Evolutionary conservation across 2,888 invertebrate genomes (phyloP), one percentile per base, ranked within the genome.

Genomic region (Rotaria sp.): DNA sequence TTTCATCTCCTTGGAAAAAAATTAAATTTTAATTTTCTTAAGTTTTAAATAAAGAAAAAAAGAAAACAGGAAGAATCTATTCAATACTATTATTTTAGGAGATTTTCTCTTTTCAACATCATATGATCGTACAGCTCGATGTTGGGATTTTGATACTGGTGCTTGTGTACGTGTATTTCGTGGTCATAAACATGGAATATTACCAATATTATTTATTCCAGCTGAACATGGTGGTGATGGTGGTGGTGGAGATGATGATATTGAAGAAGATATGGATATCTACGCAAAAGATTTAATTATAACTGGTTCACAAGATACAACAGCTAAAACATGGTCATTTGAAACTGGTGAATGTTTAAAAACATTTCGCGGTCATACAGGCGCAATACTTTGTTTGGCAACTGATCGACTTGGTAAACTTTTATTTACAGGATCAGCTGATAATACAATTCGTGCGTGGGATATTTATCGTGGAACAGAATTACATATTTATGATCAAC

Each of bases 141-240:
- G 91, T 85, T 92, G 92, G 92, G 90, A 92, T 88, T 91, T 92
- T 87, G 92, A 92, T 87, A 90, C 90, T 21, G 91, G 91, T 2
- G 91, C 91, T 86, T 90, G 91, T 87, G 89, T 91, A 24, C 88
- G 91, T 48, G 90, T 91, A 59, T 91, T 91, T 88, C 88, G 91
- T 88, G 92, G 92, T 3, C 92, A 92, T 89, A 90, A 90, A 85
- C 90, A 91, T 85, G 92, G 91, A 1, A 92, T 92, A 7, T 92
- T 92, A 88, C 92, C 92, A 2, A 88, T 92, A 84, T 90, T 92
- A 80, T 92, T 92, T 88, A 91, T 92, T 59, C 92, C 92, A 0
- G 90, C 90, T 7, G 90, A 91, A 55, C 48, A 41, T 38, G 80
- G 84, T 11, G 88, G 50, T 50, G 86, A 59, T 11, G 88, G 87